Base-by-base conservation (phyloP, 2,113 vertebrate species). In the Cheirogaleus medius region DNA sequence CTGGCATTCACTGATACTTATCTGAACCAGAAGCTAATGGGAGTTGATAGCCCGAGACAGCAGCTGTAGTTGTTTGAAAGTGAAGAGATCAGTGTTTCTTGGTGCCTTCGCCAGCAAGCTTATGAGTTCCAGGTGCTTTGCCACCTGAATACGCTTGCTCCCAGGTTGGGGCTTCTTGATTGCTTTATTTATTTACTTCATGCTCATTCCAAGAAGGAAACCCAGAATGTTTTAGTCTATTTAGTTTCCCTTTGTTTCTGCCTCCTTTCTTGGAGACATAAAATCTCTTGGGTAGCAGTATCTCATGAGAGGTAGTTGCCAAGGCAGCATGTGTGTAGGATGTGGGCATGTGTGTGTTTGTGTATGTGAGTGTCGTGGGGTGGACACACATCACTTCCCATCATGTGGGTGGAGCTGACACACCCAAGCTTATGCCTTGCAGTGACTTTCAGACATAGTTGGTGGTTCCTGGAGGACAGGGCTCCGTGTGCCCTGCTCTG, bases 231-330 rank as follows among this genome's bases (percentile, higher is more conserved):
- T 74, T 73, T n/a, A 14, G 20, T 71, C 6, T 69, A 27, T 82
- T 78, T n/a, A n/a, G 81, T 93, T 71, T 34, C 9, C 10, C 7
- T 32, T 47, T 76, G 74, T 76, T 78, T 90, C 52, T 71, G n/a
- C 52, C 39, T 95, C n/a, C 56, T 58, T 95, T 92, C 76, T 92
- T 94, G 27, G 92, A 56, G 87, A 95, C 76, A 84, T 80, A 91
- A 95, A 91, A 64, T 83, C 88, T 94, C 84, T 17, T n/a, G 4
- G 64, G 80, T 42, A 42, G 69, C 69, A 63, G 8, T 58, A n/a
- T 39, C 90, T 95, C 90, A 27, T 2, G 0, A 90, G 95, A 92
- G 27, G 34, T 39, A 23, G 27, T 90, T 87, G 74, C 63, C 29
- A 29, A 64, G 74, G 54, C 87, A 96, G 64, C 56, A 18, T 1